Evolutionary conservation across 2,888 invertebrate species (phyloP), one percentile per base, ranked within the genome.

Genomic region (Melanotus villosus): DNA sequence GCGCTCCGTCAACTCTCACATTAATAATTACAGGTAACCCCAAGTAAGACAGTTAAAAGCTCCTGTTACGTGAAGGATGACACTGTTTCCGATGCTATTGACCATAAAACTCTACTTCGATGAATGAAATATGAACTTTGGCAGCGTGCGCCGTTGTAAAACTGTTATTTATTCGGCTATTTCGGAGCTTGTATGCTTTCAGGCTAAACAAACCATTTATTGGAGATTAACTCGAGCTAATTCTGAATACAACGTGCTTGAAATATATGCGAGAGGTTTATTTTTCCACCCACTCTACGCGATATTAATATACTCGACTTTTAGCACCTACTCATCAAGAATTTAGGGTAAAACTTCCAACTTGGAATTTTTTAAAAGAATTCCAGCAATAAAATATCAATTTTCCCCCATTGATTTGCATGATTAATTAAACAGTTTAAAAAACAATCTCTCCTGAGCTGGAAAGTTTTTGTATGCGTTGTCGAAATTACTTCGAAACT

Each of bases 191-290:
- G 47, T 47, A 26, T 47, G 47, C 47, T 47, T 23, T 47, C 19
- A 47, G 47, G 47, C 47, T 47, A 47, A 47, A 47, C 47, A 47
- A 47, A 47, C 47, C 47, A 23, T 47, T 47, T 47, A 47, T 47
- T 47, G 47, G 26, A 47, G 47, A 47, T 47, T 47, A 47, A 47
- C 47, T 47, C 23, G n/a, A 47, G 47, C 12, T 47, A 47, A 47
- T 47, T 47, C 19, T 12, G 47, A 47, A 47, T 47, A 9, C 12
- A 41, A 41, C 41, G 41, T 41, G 41, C 41, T 41, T 18, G 18
- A 41, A 41, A 41, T 41, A 41, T 14, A 41, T 2, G 12, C 41
- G 18, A 14, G 12, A 19, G 47, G 47, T 47, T 47, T 47, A 47
- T 47, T 47, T 47, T 47, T 21, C 26, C 23, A 26, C 47, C 47